Percentiles rank a stretch among this genome's conserved stretches.
Conservation (phyloP, 2,797 vertebrate species). For the Myotis vivesi region DNA sequence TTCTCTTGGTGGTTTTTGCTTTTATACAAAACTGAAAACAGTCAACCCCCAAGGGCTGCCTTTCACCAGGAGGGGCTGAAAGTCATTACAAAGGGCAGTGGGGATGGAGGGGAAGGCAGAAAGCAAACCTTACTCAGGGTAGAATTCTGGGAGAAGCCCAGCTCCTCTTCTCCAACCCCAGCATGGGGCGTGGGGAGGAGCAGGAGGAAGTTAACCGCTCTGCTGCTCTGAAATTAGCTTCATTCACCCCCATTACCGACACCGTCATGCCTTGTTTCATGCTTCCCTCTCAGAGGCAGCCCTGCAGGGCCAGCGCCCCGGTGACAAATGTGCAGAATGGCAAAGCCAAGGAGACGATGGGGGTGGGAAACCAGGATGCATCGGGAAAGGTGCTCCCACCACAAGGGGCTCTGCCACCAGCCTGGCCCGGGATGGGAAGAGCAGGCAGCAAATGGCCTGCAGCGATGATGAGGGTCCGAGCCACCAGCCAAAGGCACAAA, state of each 20-base stretch:
- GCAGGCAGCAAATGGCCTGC: conserved; percentile 54
- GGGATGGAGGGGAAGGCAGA: conserved; percentile 70
- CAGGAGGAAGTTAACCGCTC: conserved; percentile 71
- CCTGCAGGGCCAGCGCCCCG: conserved; percentile 45
- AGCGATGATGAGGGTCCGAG: conserved; percentile 38
- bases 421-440: conserved; percentile 57
- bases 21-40: conserved; percentile 68
- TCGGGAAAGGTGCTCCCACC: background rate
- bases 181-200: conserved; percentile 9
- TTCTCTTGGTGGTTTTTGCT: conserved; percentile 71
- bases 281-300: conserved; percentile 65
- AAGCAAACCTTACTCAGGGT: conserved; percentile 30
- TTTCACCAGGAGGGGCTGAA: conserved; percentile 64
- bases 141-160: conserved; percentile 41
- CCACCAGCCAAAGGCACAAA: conserved; percentile 63
- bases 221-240: conserved; percentile 74
- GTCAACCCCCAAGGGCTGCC: conserved; percentile 49
- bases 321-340: conserved; percentile 64
- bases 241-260: conserved; percentile 73
- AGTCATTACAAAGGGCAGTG: conserved; percentile 67
- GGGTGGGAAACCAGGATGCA: background rate
- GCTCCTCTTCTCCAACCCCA: background rate
- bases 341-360: conserved; percentile 45
- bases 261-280: conserved; percentile 72
- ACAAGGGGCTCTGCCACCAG: conserved; percentile 8